Evolutionary conservation across 2,888 invertebrate species (phyloP).

Genomic region (Agrotis segetum): DNA sequence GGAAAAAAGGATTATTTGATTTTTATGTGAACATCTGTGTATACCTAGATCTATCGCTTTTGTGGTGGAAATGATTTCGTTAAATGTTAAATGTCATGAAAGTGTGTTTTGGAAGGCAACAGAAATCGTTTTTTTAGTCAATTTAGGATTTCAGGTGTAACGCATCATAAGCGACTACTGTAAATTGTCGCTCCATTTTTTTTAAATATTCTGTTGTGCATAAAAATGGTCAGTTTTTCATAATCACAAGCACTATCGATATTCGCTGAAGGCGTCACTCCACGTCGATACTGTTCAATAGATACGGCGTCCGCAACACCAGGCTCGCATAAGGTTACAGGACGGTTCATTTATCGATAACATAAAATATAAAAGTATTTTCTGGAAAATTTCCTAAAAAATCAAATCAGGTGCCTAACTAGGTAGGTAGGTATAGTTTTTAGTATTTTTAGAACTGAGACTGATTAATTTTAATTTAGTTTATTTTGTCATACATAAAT

Average conservation of each 20-base stretch:
- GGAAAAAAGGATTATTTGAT: background rate
- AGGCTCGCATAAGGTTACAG: conserved; percentile 69
- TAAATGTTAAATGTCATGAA: too few relatives aligned
- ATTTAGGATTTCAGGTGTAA: too few relatives aligned
- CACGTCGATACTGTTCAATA: conserved; percentile 70
- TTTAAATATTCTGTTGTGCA: background rate
- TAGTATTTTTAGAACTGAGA: background rate
- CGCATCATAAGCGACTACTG: too few relatives aligned
- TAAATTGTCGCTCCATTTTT: background rate
- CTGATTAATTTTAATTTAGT: background rate
- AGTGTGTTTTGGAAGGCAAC: too few relatives aligned
- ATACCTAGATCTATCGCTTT: too few relatives aligned
- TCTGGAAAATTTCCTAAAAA: background rate
- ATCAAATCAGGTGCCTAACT: too few relatives aligned
- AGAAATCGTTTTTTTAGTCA: too few relatives aligned
- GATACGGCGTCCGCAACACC: conserved; percentile 70
- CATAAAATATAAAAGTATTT: background rate
- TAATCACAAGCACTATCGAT: conserved; percentile 8
- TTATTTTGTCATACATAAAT: background rate
- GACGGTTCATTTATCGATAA: conserved; percentile 33
- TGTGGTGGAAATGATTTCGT: too few relatives aligned
- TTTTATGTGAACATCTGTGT: too few relatives aligned
- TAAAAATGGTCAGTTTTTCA: background rate
- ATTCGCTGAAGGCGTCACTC: conserved; percentile 14
- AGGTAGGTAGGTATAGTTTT: background rate